These are phyloP conservation scores for Phaethornis superciliosus DNA, from an alignment of 2,113 vertebrate genomes.

Conservation along the genomic window DNA sequence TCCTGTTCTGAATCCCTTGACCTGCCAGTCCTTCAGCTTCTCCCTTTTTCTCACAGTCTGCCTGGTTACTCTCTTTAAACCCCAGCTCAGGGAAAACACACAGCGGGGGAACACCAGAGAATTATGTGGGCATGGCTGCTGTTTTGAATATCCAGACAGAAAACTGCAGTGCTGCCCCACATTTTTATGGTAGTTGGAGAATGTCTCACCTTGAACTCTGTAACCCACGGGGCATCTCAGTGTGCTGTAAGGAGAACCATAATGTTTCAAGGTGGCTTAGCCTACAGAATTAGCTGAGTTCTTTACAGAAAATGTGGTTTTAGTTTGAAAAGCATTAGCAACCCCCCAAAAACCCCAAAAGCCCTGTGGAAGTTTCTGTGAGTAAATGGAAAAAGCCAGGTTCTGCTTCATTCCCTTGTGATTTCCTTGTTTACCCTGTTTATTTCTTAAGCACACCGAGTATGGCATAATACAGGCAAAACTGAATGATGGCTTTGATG, in stretches of 20 bases:
- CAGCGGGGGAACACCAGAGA: background rate
- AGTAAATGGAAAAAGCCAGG: background rate
- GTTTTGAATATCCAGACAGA: background rate
- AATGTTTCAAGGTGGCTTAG: background rate
- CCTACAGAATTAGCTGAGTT: background rate
- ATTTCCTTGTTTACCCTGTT: background rate
- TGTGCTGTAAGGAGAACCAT: background rate
- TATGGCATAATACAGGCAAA: background rate
- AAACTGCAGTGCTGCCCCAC: background rate
- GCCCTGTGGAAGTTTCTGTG: background rate
- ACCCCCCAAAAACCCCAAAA: background rate
- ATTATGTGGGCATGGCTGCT: background rate
- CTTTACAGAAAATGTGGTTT: background rate
- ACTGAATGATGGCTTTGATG: background rate
- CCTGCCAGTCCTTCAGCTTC: background rate
- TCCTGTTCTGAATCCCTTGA: background rate
- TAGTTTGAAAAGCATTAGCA: background rate
- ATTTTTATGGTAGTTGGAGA: background rate
- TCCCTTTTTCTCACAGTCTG: background rate
- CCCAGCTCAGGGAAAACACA: background rate
- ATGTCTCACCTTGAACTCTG: background rate
- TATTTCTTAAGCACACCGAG: background rate
- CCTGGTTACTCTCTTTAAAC: background rate
- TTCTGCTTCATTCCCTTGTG: background rate
- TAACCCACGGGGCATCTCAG: background rate